Base-by-base conservation (phyloP, 1,140 invertebrate genomes). In the Macrosteles quadrilineatus region DNA sequence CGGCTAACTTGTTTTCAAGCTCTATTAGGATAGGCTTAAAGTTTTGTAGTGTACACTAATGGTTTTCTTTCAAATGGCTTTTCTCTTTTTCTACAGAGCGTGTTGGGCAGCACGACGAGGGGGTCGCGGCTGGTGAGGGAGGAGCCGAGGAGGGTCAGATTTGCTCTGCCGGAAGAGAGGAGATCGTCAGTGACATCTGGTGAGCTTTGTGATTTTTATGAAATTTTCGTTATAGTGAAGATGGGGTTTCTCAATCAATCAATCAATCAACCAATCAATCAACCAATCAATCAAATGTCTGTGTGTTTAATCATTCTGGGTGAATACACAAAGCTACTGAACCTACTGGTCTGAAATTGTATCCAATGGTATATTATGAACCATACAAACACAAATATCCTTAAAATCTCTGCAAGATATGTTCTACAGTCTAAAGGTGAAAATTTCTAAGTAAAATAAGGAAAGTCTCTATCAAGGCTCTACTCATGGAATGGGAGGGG, bases 91-190 rank as follows among this genome's bases (percentile, higher is more conserved):
- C 6, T 59, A 25, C 55, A 59, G 55, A 59, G 55, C 27, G 55
- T 59, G 6, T 4, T 59, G 23, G 25, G 23, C 9, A n/a, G 21
- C 1, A 14, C 14, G 2, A 9, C 14, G 2, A 23, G 21, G 55
- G 25, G 12, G 2, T 14, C 9, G 6, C 59, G 31, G 12, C 27
- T 32, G 9, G 32, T n/a, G 27, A 14, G 29, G n/a, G 36, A 19
- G 21, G 63, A 66, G 9, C 21, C 63, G 19, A 29, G 63, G n/a
- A 27, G 40, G 14, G 63, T 66, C 2, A 66, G 63, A 17, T 66
- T 66, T 25, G 63, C 31, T 12, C 36, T 66, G 43, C 66, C 66
- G 17, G 47, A 32, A 11, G 47, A 59, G 19, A 30, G 19, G 36
- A 21, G 36, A 2, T 40, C 66, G 1, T 53, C 66, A 19, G 66